Percentiles rank a stretch among this genome's conserved stretches.
phyloP scores from a whole-genome alignment of 2,797 vertebrate genomes.

The Tadarida brasiliensis region DNA sequence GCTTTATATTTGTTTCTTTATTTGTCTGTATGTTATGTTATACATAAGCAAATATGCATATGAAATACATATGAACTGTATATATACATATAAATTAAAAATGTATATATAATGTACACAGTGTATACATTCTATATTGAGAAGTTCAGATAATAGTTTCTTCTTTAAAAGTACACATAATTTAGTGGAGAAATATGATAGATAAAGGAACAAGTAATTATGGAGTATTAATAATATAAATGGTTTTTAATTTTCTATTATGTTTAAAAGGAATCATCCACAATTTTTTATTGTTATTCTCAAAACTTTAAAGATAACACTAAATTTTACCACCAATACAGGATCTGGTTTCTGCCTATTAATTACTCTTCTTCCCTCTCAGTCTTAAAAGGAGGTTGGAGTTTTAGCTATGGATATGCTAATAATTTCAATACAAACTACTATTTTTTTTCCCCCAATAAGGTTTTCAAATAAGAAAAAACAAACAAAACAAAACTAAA shows the following conservation, averaged over 20 bases:
- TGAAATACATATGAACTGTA: background rate
- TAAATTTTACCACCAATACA: background rate
- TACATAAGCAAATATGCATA: background rate
- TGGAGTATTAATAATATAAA: background rate
- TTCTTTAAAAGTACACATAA: background rate
- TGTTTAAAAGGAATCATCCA: background rate
- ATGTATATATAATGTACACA: background rate
- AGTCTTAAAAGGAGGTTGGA: background rate
- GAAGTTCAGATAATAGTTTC: background rate
- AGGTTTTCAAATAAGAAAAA: too few relatives aligned
- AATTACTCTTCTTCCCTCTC: background rate
- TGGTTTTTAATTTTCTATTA: background rate
- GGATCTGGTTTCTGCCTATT: background rate
- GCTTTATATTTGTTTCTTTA: background rate
- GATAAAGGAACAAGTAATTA: background rate
- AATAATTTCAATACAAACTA: background rate
- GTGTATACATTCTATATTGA: background rate
- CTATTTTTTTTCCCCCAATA: too few relatives aligned
- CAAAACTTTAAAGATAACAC: background rate
- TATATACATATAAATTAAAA: background rate
- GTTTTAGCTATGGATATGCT: background rate
- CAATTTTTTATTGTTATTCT: background rate
- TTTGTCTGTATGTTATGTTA: background rate
- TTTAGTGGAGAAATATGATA: background rate
- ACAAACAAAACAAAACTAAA: background rate